A percentile compares a stretch with the other conserved stretches of the same genome.
Evolutionary conservation across 64 coral and sea anemone genomes (phyloP).

Genomic region (Orbicella faveolata): DNA sequence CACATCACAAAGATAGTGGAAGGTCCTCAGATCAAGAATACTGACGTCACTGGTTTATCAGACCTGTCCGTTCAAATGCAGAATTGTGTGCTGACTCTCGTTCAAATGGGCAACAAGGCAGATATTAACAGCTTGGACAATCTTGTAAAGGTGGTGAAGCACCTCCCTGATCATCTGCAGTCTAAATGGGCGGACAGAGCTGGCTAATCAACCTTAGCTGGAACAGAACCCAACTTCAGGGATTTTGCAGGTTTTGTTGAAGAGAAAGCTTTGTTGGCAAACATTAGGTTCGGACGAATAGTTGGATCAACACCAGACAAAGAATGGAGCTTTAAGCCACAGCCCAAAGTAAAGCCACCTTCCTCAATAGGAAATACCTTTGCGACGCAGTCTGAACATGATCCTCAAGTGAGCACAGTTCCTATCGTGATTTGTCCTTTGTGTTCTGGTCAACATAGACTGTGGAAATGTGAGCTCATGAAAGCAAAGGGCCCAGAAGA

Average conservation of each 20-base stretch:
- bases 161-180: neutral
- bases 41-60: neutral
- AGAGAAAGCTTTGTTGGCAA: slow-evolving; percentile 34
- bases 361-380: no score
- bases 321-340: no score
- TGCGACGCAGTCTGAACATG: neutral
- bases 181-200: no score
- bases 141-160: slow-evolving; percentile 14
- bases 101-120: neutral
- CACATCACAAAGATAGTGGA: neutral
- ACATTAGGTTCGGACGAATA: slow-evolving; percentile 26
- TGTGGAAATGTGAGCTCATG: neutral
- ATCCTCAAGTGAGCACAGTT: neutral
- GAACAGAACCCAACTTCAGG: slow-evolving; percentile 32
- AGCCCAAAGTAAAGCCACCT: no score
- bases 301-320: slow-evolving; percentile 26
- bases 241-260: slow-evolving; percentile 6
- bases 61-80: slow-evolving; percentile 7
- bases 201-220: neutral
- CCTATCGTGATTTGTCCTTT: neutral
- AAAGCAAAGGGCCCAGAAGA: neutral
- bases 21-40: neutral
- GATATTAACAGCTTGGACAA: neutral
- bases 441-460: neutral
- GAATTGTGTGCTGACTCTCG: neutral